Conservation (phyloP, 2,113 vertebrate species). For the Menura novaehollandiae region DNA sequence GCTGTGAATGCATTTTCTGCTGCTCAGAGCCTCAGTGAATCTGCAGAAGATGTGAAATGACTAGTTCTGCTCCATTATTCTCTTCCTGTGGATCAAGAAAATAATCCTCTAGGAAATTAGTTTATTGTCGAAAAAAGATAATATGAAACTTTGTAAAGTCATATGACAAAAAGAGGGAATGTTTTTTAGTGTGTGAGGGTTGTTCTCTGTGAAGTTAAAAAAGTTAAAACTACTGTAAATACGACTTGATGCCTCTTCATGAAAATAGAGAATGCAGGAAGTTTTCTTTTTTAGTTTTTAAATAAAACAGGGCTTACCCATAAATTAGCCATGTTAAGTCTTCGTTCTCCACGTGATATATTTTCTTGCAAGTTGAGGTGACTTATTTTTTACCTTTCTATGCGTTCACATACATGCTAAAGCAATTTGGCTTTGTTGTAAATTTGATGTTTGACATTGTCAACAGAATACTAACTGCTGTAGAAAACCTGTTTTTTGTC, state of each 20-base stretch:
- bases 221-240: background rate
- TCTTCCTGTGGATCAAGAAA: background rate
- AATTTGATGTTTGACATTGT: background rate
- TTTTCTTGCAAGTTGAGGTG: background rate
- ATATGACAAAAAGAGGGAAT: background rate
- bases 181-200: background rate
- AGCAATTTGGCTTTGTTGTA: background rate
- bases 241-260: background rate
- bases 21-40: background rate
- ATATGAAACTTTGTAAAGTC: background rate
- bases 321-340: background rate
- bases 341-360: background rate
- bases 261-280: background rate
- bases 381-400: background rate
- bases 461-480: background rate
- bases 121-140: background rate
- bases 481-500: background rate
- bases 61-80: background rate
- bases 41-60: background rate
- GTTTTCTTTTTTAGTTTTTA: background rate
- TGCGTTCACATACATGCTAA: background rate
- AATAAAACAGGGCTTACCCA: background rate
- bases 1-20: background rate
- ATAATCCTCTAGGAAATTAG: background rate
- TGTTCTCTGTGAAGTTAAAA: background rate